phyloP scores from a whole-genome alignment of 2,797 vertebrate species.

The Merluccius polli region DNA sequence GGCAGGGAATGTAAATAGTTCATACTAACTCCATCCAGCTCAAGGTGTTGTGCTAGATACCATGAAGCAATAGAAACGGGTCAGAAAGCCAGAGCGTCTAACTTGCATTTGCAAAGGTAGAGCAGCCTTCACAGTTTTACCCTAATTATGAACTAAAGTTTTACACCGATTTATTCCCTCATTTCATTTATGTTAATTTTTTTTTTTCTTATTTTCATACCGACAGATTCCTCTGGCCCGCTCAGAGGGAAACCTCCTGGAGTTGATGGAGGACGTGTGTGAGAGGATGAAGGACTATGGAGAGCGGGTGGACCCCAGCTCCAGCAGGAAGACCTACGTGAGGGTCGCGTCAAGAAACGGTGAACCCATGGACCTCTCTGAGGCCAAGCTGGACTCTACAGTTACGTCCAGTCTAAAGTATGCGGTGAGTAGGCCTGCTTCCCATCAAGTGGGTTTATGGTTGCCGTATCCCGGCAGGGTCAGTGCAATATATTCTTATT shows the following conservation, averaged over 20 bases:
- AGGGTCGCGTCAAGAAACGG: slow-evolving; percentile 80
- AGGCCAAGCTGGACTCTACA: slow-evolving; percentile 81
- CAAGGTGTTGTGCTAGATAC: background rate
- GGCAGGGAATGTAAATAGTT: background rate
- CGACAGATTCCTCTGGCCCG: slow-evolving; percentile 86
- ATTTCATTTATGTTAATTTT: background rate
- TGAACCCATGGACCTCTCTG: slow-evolving; percentile 79
- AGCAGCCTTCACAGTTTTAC: background rate
- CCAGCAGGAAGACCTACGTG: slow-evolving; percentile 80
- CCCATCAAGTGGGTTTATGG: background rate
- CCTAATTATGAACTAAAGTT: background rate
- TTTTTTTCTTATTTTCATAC: background rate
- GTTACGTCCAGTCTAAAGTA: slow-evolving; percentile 85
- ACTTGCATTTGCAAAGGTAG: no score
- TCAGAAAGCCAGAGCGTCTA: background rate
- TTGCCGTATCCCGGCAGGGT: background rate
- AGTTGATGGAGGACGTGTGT: slow-evolving; percentile 88
- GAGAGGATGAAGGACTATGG: slow-evolving; percentile 94
- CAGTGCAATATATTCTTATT: background rate
- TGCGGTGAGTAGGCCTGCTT: slow-evolving; percentile 72
- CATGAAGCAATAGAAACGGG: background rate
- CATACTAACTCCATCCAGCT: background rate
- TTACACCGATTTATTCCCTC: background rate
- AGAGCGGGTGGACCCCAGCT: slow-evolving; percentile 75
- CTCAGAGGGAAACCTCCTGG: slow-evolving; percentile 89